Evolutionary conservation across 2,113 vertebrate genomes (phyloP).

Genomic region (Tragelaphus buxtoni): DNA sequence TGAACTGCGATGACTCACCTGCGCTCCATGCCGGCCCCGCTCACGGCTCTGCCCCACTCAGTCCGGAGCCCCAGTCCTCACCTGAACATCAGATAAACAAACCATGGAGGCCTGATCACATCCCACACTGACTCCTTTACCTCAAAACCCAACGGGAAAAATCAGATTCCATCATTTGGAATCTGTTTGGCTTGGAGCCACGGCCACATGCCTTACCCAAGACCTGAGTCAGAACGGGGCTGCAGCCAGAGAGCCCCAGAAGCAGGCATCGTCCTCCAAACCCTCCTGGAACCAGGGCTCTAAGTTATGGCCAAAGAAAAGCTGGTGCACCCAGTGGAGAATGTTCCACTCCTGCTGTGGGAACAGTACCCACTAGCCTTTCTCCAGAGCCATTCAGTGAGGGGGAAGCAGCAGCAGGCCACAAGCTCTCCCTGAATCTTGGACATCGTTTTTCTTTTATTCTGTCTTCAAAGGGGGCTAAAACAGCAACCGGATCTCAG

Average conservation of each 20-base stretch:
- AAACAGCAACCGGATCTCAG: neutral
- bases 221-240: neutral
- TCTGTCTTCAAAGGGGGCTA: neutral
- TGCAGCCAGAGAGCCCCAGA: neutral
- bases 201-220: conserved; percentile 4
- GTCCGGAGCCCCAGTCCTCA: neutral
- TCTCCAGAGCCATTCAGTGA: neutral
- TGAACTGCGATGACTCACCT: neutral
- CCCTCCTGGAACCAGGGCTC: neutral
- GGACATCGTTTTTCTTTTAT: neutral
- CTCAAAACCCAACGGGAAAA: conserved; percentile 40
- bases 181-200: conserved; percentile 27
- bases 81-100: neutral
- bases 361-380: neutral
- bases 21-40: neutral
- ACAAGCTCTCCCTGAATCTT: neutral
- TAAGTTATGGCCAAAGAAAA: neutral
- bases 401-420: accelerated
- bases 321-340: neutral
- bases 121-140: neutral
- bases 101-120: neutral
- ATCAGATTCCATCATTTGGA: conserved; percentile 38
- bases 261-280: neutral
- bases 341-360: too few relatives aligned
- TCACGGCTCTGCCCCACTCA: neutral